Evolutionary conservation across 2,888 invertebrate genomes (phyloP).

Genomic region (Euplagia quadripunctaria): DNA sequence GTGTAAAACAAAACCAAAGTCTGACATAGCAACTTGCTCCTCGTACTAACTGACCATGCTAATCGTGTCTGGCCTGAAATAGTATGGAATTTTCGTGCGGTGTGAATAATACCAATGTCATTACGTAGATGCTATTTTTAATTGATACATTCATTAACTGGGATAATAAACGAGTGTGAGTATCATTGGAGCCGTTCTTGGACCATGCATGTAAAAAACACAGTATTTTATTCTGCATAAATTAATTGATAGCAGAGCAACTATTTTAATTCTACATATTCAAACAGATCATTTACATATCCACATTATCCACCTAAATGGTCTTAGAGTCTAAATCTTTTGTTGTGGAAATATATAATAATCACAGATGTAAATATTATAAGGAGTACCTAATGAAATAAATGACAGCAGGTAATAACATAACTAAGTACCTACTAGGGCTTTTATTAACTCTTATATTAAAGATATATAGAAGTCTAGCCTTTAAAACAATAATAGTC

Average conservation of each 20-base stretch:
- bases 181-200: neutral
- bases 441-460: too few relatives aligned
- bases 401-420: too few relatives aligned
- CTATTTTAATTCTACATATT: neutral
- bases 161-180: neutral
- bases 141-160: conserved; percentile 27
- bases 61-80: conserved; percentile 75
- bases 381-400: too few relatives aligned
- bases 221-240: neutral
- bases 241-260: neutral
- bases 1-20: conserved; percentile 49
- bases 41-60: conserved; percentile 65
- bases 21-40: conserved; percentile 52
- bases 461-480: too few relatives aligned
- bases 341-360: too few relatives aligned
- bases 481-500: neutral
- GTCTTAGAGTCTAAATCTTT: neutral
- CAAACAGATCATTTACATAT: neutral
- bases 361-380: too few relatives aligned
- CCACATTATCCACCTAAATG: too few relatives aligned
- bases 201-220: too few relatives aligned
- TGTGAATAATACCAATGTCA: conserved; percentile 65
- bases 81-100: conserved; percentile 72
- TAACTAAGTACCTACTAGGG: too few relatives aligned
- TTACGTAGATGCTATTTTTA: conserved; percentile 51